Evolutionary conservation across 2,797 vertebrate genomes (phyloP).

Genomic region (Sebastes matsubarae): DNA sequence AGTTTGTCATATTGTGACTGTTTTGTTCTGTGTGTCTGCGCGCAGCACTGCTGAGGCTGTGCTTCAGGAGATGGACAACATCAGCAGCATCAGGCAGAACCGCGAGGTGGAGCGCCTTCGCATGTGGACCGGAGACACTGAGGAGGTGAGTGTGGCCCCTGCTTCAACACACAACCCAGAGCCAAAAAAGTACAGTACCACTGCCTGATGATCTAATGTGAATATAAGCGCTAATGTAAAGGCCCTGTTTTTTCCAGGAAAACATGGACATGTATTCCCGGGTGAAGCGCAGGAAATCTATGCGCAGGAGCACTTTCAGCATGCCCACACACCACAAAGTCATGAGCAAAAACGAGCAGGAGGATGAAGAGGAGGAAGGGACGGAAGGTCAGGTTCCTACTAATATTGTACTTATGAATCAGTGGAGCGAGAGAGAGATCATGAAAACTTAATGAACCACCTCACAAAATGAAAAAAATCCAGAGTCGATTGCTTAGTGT

Average conservation of each 20-base stretch:
- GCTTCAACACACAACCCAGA: background rate
- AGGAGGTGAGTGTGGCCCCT: conserved; percentile 86
- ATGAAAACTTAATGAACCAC: background rate
- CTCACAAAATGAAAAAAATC: background rate
- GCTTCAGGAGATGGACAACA: conserved; percentile 99
- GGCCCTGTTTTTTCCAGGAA: conserved; percentile 83
- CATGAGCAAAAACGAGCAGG: conserved; percentile 89
- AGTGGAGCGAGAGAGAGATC: background rate
- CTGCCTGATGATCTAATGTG: background rate
- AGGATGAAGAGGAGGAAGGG: conserved; percentile 93
- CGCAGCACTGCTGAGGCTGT: conserved; percentile 96
- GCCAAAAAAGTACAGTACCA: background rate
- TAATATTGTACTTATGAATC: conserved; percentile 6
- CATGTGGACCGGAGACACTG: conserved; percentile 97
- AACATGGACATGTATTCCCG: conserved; percentile 99
- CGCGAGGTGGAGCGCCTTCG: conserved; percentile 96
- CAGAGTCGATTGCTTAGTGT: rapidly evolving
- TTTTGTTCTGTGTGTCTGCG: background rate
- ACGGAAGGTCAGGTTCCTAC: conserved; percentile 74
- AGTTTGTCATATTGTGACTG: background rate
- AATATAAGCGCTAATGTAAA: background rate
- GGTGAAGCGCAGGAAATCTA: conserved; percentile 95
- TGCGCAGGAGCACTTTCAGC: conserved; percentile 93
- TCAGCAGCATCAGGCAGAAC: conserved; percentile 94
- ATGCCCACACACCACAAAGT: conserved; percentile 96